phyloP scores from a whole-genome alignment of 1,140 invertebrate species.

The Apis mellifera region DNA sequence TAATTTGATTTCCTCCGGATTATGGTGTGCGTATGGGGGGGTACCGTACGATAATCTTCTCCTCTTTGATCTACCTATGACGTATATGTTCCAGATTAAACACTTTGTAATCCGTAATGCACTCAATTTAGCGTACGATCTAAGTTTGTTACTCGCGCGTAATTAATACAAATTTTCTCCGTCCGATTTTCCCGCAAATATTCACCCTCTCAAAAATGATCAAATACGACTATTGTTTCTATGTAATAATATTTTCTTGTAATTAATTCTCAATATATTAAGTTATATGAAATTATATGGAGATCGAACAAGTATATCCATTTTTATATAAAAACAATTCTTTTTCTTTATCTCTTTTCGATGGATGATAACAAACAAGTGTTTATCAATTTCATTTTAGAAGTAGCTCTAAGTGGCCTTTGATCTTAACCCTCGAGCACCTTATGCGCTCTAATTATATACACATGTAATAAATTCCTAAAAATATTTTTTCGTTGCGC shows the following conservation, averaged over 20 bases:
- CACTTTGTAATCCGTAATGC: conserved; percentile 27
- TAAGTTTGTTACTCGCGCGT: neutral
- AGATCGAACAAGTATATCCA: no score
- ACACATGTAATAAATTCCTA: neutral
- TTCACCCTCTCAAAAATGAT: neutral
- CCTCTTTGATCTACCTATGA: conserved; percentile 32
- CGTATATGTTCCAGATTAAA: conserved; percentile 36
- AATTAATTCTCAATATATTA: no score
- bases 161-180: neutral
- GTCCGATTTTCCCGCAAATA: neutral
- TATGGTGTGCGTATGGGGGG: conserved; percentile 14
- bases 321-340: no score
- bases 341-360: no score
- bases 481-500: neutral
- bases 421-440: no score
- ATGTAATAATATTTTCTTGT: no score
- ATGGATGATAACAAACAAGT: no score
- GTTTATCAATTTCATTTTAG: no score
- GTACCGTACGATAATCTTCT: conserved; percentile 16
- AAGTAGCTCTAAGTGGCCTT: no score
- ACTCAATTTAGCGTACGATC: conserved; percentile 9
- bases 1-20: conserved; percentile 45
- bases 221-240: no score
- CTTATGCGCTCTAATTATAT: no score
- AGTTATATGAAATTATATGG: no score